Percentiles rank a stretch among this genome's conserved stretches.
Evolutionary conservation across 2,113 vertebrate species (phyloP).

Genomic region (Nanorana parkeri): DNA sequence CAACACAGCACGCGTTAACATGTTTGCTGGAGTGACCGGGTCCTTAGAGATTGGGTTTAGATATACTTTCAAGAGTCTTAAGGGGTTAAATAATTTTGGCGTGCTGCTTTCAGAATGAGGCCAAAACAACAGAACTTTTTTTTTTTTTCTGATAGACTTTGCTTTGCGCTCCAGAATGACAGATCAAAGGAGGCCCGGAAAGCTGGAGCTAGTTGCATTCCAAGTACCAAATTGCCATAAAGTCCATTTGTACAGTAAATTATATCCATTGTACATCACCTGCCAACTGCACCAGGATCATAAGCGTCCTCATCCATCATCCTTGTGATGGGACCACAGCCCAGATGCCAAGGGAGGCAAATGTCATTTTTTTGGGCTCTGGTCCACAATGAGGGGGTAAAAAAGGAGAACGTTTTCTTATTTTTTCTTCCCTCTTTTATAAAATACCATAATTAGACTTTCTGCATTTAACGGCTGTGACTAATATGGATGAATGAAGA

Average conservation of each 20-base stretch:
- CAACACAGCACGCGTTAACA: too few species aligned
- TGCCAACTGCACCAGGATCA: constrained; percentile 47
- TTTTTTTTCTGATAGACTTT: constrained; percentile 14
- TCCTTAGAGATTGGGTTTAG: too few species aligned
- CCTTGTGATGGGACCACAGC: constrained; percentile 41
- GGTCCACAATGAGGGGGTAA: not conserved
- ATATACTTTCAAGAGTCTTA: too few species aligned
- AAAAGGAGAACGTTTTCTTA: not conserved
- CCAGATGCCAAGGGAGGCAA: not conserved
- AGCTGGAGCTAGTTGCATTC: not conserved
- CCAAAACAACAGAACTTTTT: not conserved
- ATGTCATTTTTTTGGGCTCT: not conserved
- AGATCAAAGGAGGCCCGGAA: not conserved
- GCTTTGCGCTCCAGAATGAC: not conserved
- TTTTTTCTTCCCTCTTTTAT: not conserved
- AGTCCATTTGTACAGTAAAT: constrained; percentile 56
- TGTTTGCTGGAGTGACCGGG: too few species aligned
- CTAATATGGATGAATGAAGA: not conserved
- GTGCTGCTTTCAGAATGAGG: not conserved
- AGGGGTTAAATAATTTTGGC: too few species aligned
- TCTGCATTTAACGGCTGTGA: not conserved
- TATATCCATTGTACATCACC: constrained; percentile 61
- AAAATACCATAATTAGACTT: not conserved
- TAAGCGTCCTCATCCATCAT: constrained; percentile 59
- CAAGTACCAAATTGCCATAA: constrained; percentile 42